Conservation (phyloP, 2,888 invertebrate genomes). For the Nomada goodeniana region DNA sequence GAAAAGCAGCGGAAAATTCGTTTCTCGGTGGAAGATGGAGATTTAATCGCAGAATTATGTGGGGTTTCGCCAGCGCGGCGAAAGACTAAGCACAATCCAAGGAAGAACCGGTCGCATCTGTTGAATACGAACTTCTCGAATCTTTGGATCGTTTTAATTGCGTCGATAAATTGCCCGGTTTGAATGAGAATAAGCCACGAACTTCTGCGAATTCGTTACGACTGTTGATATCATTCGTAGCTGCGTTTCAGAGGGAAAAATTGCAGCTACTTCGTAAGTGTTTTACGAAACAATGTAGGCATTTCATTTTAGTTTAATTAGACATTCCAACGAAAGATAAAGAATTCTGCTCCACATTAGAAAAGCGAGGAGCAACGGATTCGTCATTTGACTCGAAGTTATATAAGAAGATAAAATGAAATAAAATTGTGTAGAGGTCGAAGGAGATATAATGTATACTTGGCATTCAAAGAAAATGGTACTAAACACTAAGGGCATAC, state of each 20-base stretch:
- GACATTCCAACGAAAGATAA: background rate
- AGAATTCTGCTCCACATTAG: no score
- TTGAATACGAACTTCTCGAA: conserved; percentile 5
- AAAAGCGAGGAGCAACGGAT: no score
- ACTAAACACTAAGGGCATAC: no score
- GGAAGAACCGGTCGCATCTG: conserved; percentile 15
- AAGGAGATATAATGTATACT: background rate
- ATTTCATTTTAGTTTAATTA: background rate
- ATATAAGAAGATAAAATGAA: no score
- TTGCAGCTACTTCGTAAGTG: background rate
- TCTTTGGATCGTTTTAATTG: background rate
- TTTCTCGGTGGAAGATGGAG: background rate
- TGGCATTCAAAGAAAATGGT: no score
- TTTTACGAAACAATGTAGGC: background rate
- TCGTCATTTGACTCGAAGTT: no score
- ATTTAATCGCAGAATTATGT: background rate
- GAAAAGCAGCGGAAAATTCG: background rate
- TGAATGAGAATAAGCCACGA: background rate
- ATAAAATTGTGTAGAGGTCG: background rate
- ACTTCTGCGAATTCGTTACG: conserved; percentile 1
- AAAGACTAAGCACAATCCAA: background rate
- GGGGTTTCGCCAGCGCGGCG: no score
- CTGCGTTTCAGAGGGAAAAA: background rate
- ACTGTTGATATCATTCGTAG: background rate
- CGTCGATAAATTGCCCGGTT: background rate